Conservation (phyloP, 2,797 vertebrate genomes). For the Triplophysa yarkandensis region DNA sequence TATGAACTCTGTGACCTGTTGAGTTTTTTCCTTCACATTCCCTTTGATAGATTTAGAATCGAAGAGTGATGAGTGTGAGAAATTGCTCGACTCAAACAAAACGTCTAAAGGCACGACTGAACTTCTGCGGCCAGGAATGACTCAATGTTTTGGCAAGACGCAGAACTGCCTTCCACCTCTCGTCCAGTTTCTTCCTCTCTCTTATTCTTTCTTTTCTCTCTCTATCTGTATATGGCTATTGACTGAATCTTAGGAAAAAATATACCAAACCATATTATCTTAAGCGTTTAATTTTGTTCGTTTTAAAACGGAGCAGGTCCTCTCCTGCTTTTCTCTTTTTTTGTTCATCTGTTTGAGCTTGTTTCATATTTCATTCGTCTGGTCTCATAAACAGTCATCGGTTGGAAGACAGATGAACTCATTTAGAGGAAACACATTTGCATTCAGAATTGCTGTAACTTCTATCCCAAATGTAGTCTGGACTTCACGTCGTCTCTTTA, state of each 20-base stretch:
- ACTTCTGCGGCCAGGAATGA: conserved; percentile 37
- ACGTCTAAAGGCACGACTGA: not conserved
- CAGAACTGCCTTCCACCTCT: conserved; percentile 23
- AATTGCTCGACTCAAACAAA: conserved; percentile 30
- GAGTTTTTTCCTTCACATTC: not conserved
- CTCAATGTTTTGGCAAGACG: conserved; percentile 50
- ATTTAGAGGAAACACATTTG: conserved; percentile 33
- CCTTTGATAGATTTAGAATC: conserved; percentile 30
- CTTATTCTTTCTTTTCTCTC: conserved; percentile 6
- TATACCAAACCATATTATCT: too few relatives aligned
- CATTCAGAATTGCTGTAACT: not conserved
- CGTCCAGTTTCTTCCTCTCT: not conserved
- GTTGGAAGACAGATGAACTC: not conserved
- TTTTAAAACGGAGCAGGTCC: too few relatives aligned
- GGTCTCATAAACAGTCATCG: not conserved
- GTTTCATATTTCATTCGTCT: not conserved
- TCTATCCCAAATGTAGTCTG: conserved; percentile 11
- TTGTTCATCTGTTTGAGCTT: not conserved
- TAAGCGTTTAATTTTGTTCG: too few relatives aligned
- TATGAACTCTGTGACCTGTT: conserved; percentile 30
- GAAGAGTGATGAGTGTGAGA: conserved; percentile 35
- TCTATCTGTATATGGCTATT: conserved; percentile 21
- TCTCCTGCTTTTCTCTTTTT: not conserved
- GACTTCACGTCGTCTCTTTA: conserved; percentile 3
- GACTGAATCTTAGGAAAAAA: not conserved